phyloP scores from a whole-genome alignment of 2,797 vertebrate species.

The Sebastes minor region DNA sequence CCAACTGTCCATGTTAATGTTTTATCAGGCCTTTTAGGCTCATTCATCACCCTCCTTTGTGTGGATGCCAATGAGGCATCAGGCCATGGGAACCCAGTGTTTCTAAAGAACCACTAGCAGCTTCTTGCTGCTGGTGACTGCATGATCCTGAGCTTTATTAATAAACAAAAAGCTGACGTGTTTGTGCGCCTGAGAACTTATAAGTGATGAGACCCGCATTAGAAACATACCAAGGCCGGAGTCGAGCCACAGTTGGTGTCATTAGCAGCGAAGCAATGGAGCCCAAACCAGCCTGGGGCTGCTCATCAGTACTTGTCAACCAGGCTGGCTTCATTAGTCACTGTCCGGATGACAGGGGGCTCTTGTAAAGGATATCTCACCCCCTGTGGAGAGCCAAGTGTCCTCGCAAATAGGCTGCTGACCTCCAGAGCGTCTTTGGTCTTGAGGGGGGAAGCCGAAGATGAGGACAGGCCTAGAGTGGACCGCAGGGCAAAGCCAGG shows the following conservation, averaged over 20 bases:
- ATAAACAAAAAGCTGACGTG: conserved; percentile 50
- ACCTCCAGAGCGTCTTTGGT: conserved; percentile 73
- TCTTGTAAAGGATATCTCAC: conserved; percentile 82
- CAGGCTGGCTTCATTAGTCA: conserved; percentile 82
- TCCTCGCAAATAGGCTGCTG: conserved; percentile 76
- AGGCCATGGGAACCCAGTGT: conserved; percentile 68
- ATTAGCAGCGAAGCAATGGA: conserved; percentile 69
- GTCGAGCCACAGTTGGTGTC: conserved; percentile 58
- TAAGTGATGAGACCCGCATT: conserved; percentile 28
- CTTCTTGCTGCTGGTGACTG: conserved; percentile 47
- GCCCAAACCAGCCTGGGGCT: conserved; percentile 70
- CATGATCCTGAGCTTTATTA: conserved; percentile 53
- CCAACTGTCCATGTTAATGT: conserved; percentile 79
- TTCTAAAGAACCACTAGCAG: conserved; percentile 39
- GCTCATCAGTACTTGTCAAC: conserved; percentile 86
- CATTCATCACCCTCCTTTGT: conserved; percentile 78
- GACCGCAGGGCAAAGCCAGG: conserved; percentile 50
- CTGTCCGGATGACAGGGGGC: conserved; percentile 76
- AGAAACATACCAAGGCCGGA: conserved; percentile 51
- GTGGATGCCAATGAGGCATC: conserved; percentile 64
- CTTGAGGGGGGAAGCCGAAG: conserved; percentile 21
- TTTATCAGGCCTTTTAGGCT: conserved; percentile 77
- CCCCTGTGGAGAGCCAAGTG: conserved; percentile 80
- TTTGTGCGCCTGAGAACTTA: conserved; percentile 28
- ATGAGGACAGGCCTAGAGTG: conserved; percentile 43